Percentiles rank a stretch among this genome's conserved stretches.
Evolutionary conservation across 1,140 invertebrate species (phyloP).

Genomic region (Phthorimaea operculella): DNA sequence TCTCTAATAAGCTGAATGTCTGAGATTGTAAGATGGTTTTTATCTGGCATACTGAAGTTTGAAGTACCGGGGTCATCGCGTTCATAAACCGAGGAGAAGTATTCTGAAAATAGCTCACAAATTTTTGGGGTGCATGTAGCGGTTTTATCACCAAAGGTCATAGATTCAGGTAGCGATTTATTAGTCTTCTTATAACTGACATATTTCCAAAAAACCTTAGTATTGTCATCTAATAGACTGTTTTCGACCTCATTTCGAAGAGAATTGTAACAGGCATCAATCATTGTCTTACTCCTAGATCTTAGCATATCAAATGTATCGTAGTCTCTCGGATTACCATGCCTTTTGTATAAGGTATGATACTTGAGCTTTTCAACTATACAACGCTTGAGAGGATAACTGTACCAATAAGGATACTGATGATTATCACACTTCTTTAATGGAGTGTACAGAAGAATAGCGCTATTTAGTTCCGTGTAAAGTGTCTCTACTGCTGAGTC

Average conservation of each 20-base stretch:
- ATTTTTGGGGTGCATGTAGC: not conserved
- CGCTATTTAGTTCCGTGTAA: not conserved
- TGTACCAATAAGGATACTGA: conserved; percentile 1
- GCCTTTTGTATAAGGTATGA: conserved; percentile 1
- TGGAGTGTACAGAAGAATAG: not conserved
- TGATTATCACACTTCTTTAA: not conserved
- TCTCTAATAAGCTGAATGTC: not conserved
- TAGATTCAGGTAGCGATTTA: not conserved
- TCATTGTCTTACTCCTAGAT: not conserved
- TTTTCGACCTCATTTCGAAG: not conserved
- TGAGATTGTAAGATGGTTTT: not conserved
- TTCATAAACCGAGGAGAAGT: not conserved
- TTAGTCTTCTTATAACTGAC: not conserved
- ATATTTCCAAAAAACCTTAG: not conserved
- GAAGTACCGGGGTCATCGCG: not conserved
- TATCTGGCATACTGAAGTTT: not conserved
- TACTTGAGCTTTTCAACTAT: not conserved
- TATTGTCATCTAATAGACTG: not conserved
- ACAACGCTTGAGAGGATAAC: not conserved
- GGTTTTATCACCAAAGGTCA: not conserved
- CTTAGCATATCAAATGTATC: conserved; percentile 1
- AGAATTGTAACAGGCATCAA: not conserved
- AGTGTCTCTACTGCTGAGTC: not conserved
- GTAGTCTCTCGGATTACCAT: not conserved
- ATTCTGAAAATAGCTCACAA: conserved; percentile 6